Evolutionary conservation across 1,140 invertebrate genomes (phyloP).

Genomic region (Vollenhovia emeryi): DNA sequence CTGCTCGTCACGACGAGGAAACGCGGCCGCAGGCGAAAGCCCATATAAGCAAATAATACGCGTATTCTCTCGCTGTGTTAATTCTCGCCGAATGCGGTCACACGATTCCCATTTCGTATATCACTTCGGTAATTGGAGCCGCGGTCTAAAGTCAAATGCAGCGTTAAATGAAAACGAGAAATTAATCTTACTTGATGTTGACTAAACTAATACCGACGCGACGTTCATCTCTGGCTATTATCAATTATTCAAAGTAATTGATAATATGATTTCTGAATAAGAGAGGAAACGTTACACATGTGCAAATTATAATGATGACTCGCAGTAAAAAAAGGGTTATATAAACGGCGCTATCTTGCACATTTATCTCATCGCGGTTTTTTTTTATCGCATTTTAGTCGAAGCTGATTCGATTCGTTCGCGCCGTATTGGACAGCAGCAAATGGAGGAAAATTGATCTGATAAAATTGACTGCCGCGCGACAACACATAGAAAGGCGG

Average conservation of each 20-base stretch:
- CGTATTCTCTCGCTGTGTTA: not conserved
- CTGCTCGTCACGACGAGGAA: not conserved
- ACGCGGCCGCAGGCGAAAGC: not conserved
- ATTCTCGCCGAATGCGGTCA: not conserved
- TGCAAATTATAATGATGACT: not conserved
- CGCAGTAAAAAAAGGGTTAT: not conserved
- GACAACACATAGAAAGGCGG: not conserved
- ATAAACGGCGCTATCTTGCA: not conserved
- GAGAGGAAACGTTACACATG: not conserved
- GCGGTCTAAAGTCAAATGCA: not conserved
- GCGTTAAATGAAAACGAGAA: not conserved
- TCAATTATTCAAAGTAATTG: not conserved
- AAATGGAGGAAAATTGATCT: conserved; percentile 18
- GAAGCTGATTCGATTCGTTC: conserved; percentile 6
- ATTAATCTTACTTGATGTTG: not conserved
- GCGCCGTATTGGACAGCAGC: not conserved
- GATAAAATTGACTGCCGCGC: conserved; percentile 26
- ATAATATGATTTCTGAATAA: not conserved
- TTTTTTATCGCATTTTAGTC: not conserved
- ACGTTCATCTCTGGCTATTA: not conserved
- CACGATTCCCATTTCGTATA: not conserved
- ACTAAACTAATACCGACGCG: not conserved
- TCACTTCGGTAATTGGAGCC: not conserved
- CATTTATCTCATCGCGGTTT: not conserved
- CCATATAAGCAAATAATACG: conserved; percentile 10